Percentiles rank a stretch among this genome's conserved stretches.
These are phyloP conservation scores for Poeciliopsis prolifica DNA, from an alignment of 2,113 vertebrate genomes.

Conservation along the genomic window DNA sequence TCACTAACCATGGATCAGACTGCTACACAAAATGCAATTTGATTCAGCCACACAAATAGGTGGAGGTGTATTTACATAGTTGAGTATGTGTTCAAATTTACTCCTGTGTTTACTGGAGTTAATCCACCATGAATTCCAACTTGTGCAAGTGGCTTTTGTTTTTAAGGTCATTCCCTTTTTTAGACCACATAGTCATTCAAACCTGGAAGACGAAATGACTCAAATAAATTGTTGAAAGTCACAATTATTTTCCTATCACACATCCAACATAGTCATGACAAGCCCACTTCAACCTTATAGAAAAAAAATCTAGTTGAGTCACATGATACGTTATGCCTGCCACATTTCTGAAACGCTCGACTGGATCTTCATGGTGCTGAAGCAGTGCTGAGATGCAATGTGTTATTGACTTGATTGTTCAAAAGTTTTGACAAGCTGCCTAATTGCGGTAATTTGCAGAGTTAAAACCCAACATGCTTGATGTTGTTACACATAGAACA, in stretches of 20 bases:
- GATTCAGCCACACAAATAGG: neutral
- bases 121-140: neutral
- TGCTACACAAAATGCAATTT: neutral
- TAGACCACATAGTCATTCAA: neutral
- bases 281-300: conserved; percentile 35
- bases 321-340: conserved; percentile 20
- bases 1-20: neutral
- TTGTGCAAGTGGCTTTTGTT: neutral
- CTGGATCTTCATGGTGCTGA: conserved; percentile 51
- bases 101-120: neutral
- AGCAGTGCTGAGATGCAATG: conserved; percentile 20
- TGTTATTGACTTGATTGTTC: conserved; percentile 26
- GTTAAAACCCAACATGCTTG: conserved; percentile 12
- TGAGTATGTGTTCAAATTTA: neutral
- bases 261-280: conserved; percentile 65
- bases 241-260: conserved; percentile 14
- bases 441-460: conserved; percentile 26
- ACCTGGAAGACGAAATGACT: neutral
- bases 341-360: conserved; percentile 52
- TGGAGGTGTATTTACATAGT: neutral
- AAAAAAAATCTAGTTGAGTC: conserved; percentile 14
- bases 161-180: neutral
- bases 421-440: conserved; percentile 2
- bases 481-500: conserved; percentile 19
- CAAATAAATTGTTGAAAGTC: neutral